A percentile compares a stretch with the other conserved stretches of the same genome.
phyloP scores from a whole-genome alignment of 92 coral and sea anemone genomes.

The Siderastrea radians region DNA sequence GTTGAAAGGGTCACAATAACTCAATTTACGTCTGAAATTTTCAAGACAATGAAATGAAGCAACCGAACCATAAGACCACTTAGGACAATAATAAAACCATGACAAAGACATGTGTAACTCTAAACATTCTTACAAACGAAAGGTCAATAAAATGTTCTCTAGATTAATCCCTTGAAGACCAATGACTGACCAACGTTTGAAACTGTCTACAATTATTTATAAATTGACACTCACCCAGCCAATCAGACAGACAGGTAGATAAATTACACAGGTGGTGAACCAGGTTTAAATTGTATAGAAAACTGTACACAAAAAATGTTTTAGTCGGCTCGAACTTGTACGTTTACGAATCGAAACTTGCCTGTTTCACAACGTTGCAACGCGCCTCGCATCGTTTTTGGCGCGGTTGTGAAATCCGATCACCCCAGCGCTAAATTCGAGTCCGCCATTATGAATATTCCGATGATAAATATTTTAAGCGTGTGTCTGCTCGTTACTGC shows the following conservation, averaged over 20 bases:
- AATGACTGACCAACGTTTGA: conserved; percentile 79
- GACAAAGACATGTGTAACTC: conserved; percentile 51
- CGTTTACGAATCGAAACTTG: conserved; percentile 17
- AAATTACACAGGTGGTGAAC: conserved; percentile 83
- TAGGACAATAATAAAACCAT: neutral
- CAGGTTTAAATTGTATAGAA: conserved; percentile 74
- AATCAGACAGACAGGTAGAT: conserved; percentile 71
- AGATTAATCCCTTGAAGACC: conserved; percentile 68
- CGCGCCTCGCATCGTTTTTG: conserved; percentile 44
- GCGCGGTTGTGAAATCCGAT: conserved; percentile 82
- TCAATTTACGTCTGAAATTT: conserved; percentile 1
- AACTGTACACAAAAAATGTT: conserved; percentile 62
- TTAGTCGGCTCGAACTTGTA: conserved; percentile 41
- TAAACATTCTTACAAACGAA: conserved; percentile 30
- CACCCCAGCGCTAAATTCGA: conserved; percentile 74
- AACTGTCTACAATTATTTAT: conserved; percentile 75
- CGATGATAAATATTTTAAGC: conserved; percentile 90
- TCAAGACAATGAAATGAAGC: conserved; percentile 3
- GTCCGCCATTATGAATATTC: conserved; percentile 90
- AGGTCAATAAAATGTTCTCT: conserved; percentile 68
- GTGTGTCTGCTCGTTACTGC: conserved; percentile 71
- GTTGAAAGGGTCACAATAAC: neutral
- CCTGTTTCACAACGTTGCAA: neutral
- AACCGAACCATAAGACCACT: conserved; percentile 6
- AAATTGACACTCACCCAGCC: conserved; percentile 82